Evolutionary conservation across 2,888 invertebrate genomes (phyloP), one percentile per base, ranked within the genome.

Genomic region (Chymomyza caudatula): DNA sequence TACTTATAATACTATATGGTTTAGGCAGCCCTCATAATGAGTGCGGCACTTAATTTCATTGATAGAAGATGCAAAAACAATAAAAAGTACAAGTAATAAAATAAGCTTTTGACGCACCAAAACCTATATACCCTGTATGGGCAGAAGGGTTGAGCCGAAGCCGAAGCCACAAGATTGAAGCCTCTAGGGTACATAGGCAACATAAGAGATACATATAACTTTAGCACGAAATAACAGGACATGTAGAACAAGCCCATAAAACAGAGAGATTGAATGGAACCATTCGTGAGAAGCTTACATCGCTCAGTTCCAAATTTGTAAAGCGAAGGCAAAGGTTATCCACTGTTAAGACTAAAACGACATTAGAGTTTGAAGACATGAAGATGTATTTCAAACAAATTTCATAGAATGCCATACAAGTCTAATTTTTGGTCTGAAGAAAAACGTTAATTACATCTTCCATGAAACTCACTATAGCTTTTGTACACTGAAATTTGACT

Each of bases 11-110:
- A n/a, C n/a, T n/a, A 11, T 8, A 37, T 13, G 22, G 56, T 8
- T 3, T n/a, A 11, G 29, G 42, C 53, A 52, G 77, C 82, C 85
- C 82, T 82, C 79, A 85, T 82, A 77, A 76, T 76, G 73, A 84
- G 85, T 73, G 77, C 68, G 58, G 64, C 84, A 78, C 77, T 80
- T 47, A 47, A 78, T 81, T 80, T 74, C 77, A 78, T 85, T 82
- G 82, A 82, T 82, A 85, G 80, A 83, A 82, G 85, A 79, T 78
- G 82, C 82, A 79, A 76, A 76, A 71, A 67, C 71, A 74, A 65
- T 63, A 68, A 25, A 60, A 37, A 43, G 37, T 55, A 47, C 54
- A 59, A 47, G 54, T 55, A 52, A 13, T 43, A 51, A 37, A 67
- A 53, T 63, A 63, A 65, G 56, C 29, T 37, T 37, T 8, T 8